Percentiles rank a stretch among this genome's conserved stretches.
Evolutionary conservation across 2,888 invertebrate genomes (phyloP).

Genomic region (Drosophila setosimentum): DNA sequence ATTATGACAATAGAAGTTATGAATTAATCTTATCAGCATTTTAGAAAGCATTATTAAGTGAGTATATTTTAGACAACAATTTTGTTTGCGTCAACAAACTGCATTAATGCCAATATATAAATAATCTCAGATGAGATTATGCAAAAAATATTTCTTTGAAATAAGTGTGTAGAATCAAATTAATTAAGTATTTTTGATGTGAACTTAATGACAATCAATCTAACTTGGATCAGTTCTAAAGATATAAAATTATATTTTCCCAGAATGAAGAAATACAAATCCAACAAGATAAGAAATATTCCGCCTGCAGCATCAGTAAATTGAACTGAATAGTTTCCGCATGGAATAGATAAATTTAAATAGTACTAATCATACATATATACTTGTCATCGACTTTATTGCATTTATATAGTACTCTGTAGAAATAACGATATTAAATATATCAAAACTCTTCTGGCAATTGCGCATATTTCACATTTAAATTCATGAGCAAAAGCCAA

Average conservation of each 20-base stretch:
- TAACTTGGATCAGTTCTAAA: not conserved
- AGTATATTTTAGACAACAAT: not conserved
- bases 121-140: not conserved
- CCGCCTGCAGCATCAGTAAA: not conserved
- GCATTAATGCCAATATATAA: not conserved
- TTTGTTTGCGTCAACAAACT: not conserved
- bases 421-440: not conserved
- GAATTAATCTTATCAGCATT: too few relatives aligned
- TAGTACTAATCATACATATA: too few relatives aligned
- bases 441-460: not conserved
- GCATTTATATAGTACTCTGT: not conserved
- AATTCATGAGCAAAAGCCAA: slow-evolving; percentile 19
- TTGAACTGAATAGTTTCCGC: not conserved
- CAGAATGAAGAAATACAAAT: not conserved
- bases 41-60: not conserved
- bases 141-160: not conserved
- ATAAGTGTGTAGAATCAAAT: not conserved
- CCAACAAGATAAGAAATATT: not conserved
- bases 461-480: slow-evolving; percentile 37
- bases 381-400: not conserved
- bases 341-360: not conserved
- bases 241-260: not conserved
- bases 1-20: not conserved
- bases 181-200: not conserved
- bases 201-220: not conserved